Conservation (phyloP, 2,888 invertebrate species). For the Sphaerophoria rueppellii region DNA sequence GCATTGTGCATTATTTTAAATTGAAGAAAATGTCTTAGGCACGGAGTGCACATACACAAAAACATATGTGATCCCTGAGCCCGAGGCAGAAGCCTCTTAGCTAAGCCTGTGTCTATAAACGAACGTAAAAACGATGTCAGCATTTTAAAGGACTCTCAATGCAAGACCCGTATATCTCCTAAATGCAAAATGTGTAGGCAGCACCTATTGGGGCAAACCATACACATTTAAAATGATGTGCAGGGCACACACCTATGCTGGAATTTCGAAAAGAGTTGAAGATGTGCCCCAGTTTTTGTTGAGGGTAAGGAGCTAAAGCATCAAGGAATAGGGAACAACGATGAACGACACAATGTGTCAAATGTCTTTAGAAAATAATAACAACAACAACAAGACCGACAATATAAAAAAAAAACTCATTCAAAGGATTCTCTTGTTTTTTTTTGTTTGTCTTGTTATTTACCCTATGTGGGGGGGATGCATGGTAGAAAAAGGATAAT, state of each 20-base stretch:
- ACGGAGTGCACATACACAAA: constrained; percentile 33
- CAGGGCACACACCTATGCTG: constrained; percentile 65
- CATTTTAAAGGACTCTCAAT: constrained; percentile 65
- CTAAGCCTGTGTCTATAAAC: constrained; percentile 12
- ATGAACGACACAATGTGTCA: constrained; percentile 67
- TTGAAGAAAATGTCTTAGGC: constrained; percentile 66
- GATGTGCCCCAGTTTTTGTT: constrained; percentile 56
- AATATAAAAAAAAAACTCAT: constrained; percentile 7
- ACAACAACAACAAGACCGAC: constrained; percentile 2
- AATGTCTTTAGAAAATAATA: constrained; percentile 59
- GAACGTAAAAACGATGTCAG: constrained; percentile 58
- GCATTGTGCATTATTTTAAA: constrained; percentile 70
- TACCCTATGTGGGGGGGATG: constrained; percentile 39
- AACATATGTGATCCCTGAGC: constrained; percentile 4
- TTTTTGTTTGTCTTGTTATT: constrained; percentile 58
- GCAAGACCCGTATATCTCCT: constrained; percentile 46
- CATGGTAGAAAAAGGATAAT: constrained; percentile 52
- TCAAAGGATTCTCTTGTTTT: constrained; percentile 48
- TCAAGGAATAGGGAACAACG: constrained; percentile 61
- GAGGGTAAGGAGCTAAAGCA: constrained; percentile 61
- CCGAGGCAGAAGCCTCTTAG: constrained; percentile 42
- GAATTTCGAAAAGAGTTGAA: constrained; percentile 23
- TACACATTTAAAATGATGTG: too few relatives aligned
- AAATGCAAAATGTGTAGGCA: constrained; percentile 48
- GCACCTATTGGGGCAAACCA: constrained; percentile 42